These are phyloP conservation scores for Acarapis woodi DNA, from an alignment of 1,140 invertebrate genomes.

Conservation along the genomic window DNA sequence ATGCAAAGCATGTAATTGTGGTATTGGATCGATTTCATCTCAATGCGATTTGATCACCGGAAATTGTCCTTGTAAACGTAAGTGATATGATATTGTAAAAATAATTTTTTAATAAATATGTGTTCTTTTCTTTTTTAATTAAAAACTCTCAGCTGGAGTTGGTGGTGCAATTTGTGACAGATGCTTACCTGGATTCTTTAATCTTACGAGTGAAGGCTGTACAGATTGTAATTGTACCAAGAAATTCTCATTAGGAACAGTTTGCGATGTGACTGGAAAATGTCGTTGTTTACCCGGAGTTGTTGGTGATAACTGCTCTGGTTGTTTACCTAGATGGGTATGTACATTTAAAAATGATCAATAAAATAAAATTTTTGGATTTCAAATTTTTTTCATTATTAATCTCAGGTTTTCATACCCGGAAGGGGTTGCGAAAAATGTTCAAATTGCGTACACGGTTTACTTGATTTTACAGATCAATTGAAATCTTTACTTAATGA, in stretches of 20 bases:
- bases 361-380: no score
- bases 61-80: conserved; percentile 43
- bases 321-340: conserved; percentile 62
- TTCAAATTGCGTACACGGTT: no score
- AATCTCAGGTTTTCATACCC: no score
- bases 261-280: conserved; percentile 67
- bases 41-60: conserved; percentile 58
- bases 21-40: conserved; percentile 34
- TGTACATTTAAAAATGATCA: no score
- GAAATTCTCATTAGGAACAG: conserved; percentile 56
- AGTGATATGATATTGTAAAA: background rate
- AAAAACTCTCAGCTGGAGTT: conserved; percentile 32
- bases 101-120: background rate
- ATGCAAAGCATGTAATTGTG: conserved; percentile 54
- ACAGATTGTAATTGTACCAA: conserved; percentile 53
- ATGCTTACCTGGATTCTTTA: conserved; percentile 76
- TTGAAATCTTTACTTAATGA: no score
- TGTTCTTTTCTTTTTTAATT: background rate
- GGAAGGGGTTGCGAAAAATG: no score
- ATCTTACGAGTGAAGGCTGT: conserved; percentile 58
- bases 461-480: no score
- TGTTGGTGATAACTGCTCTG: conserved; percentile 74
- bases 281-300: conserved; percentile 84
- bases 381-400: no score
- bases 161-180: conserved; percentile 53